Conservation (phyloP, 1,140 invertebrate genomes). For the Streblospio benedicti region DNA sequence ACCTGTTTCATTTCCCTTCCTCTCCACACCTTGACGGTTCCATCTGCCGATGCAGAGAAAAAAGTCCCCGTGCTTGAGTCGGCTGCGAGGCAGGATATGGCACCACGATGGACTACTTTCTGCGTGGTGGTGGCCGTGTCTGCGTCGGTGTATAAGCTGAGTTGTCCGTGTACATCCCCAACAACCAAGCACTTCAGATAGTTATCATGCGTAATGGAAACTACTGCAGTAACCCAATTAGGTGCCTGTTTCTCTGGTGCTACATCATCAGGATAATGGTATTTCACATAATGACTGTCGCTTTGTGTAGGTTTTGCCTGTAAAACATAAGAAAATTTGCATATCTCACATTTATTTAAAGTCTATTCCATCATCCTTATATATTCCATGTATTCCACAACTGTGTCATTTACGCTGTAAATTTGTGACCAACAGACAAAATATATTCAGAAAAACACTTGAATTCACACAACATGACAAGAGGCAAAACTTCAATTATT, state of each 20-base stretch:
- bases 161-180: conserved; percentile 14
- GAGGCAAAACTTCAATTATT: too few species aligned
- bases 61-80: conserved; percentile 9
- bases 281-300: too few species aligned
- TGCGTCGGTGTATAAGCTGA: neutral
- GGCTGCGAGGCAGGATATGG: conserved; percentile 18
- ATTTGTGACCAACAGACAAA: too few species aligned
- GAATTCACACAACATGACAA: too few species aligned
- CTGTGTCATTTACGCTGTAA: too few species aligned
- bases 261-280: too few species aligned
- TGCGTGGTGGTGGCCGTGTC: conserved; percentile 4
- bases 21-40: conserved; percentile 30
- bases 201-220: neutral
- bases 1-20: conserved; percentile 20
- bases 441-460: too few species aligned
- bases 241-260: neutral
- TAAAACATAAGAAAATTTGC: too few species aligned
- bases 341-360: too few species aligned
- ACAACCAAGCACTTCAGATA: neutral
- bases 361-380: too few species aligned
- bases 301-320: too few species aligned
- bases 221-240: neutral
- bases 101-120: conserved; percentile 23
- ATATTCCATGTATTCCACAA: too few species aligned
- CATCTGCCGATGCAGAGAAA: conserved; percentile 26